Evolutionary conservation across 2,113 vertebrate species (phyloP).

Genomic region (Lamprotornis superbus): DNA sequence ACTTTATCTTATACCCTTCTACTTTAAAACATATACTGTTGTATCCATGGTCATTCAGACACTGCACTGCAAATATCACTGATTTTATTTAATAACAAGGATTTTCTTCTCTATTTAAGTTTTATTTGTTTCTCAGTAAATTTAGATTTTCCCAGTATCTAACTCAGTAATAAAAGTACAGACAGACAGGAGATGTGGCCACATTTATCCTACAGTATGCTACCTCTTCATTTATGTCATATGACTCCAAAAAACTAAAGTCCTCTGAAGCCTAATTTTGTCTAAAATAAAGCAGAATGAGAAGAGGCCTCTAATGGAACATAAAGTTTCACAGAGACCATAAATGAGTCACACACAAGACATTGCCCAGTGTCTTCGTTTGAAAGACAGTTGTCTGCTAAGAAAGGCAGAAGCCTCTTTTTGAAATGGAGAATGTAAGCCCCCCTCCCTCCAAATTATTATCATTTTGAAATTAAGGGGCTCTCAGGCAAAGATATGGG

Average conservation of each 20-base stretch:
- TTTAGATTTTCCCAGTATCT: neutral
- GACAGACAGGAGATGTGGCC: neutral
- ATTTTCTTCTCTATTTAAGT: neutral
- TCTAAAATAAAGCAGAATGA: constrained; percentile 6
- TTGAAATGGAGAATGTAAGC: no score
- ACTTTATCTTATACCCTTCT: neutral
- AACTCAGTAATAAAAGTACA: neutral
- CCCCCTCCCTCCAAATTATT: no score
- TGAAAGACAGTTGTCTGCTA: no score
- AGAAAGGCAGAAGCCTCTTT: no score
- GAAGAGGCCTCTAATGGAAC: neutral
- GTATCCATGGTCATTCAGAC: neutral
- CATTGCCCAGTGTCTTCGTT: neutral
- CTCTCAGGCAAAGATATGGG: no score
- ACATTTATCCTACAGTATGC: neutral
- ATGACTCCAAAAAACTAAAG: neutral
- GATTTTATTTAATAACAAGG: neutral
- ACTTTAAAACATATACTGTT: neutral
- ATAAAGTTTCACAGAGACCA: neutral
- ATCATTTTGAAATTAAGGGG: no score
- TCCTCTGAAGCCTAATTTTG: neutral
- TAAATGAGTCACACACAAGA: constrained; percentile 1
- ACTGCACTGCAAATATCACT: neutral
- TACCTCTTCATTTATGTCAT: neutral
- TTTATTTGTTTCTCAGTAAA: neutral